These are phyloP conservation scores for Nycticorax nycticorax DNA, from an alignment of 2,113 vertebrate species.

Conservation along the genomic window DNA sequence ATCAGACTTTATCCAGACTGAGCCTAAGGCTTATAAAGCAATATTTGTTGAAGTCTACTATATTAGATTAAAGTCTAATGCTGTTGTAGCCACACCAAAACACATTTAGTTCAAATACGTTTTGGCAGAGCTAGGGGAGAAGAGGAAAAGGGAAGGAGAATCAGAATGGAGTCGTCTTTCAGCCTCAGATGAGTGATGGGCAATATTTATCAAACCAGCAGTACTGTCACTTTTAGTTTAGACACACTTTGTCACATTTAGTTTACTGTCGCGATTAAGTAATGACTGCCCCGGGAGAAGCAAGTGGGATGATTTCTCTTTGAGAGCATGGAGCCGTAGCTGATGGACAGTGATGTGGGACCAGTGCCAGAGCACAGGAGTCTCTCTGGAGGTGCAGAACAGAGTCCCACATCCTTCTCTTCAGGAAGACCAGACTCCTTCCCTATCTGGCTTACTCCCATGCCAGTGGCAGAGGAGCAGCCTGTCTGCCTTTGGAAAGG, in stretches of 20 bases:
- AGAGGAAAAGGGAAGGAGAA: not conserved
- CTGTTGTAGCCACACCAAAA: not conserved
- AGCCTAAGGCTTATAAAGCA: not conserved
- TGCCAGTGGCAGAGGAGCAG: not conserved
- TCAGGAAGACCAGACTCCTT: not conserved
- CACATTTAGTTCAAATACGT: rapidly evolving
- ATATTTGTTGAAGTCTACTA: not conserved
- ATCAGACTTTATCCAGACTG: not conserved
- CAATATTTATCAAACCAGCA: not conserved
- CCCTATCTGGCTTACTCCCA: not conserved
- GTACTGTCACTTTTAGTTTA: not conserved
- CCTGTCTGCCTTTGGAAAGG: not conserved
- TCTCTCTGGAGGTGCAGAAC: not conserved
- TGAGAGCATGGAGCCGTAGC: not conserved
- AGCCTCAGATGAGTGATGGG: not conserved
- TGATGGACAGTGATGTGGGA: not conserved
- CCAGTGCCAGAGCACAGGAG: not conserved
- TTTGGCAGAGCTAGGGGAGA: not conserved
- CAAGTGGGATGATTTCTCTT: not conserved
- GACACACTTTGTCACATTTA: not conserved
- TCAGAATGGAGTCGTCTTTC: not conserved
- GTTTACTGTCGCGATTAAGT: not conserved
- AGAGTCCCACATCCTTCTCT: not conserved
- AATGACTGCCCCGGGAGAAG: not conserved
- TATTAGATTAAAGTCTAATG: not conserved